Evolutionary conservation across 2,888 invertebrate genomes (phyloP).

Genomic region (Metallyticus violacea): DNA sequence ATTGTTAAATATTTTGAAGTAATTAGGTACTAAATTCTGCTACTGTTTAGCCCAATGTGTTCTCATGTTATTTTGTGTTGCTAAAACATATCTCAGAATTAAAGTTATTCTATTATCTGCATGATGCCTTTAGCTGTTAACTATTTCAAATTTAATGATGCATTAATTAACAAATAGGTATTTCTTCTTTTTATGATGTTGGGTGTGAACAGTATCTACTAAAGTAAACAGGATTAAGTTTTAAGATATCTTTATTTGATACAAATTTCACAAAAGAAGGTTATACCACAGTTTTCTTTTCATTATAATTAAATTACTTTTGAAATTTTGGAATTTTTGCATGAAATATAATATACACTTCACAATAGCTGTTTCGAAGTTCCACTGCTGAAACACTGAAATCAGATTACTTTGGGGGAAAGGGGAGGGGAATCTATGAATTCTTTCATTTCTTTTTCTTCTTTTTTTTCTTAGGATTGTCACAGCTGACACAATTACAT

Average conservation of each 20-base stretch:
- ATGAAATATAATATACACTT: conserved; percentile 9
- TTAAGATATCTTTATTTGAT: conserved; percentile 17
- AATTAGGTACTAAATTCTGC: no score
- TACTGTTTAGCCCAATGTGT: no score
- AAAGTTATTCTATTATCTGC: no score
- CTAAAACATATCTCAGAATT: no score
- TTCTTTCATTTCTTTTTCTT: conserved; percentile 8
- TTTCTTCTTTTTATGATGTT: no score
- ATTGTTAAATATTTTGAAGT: no score
- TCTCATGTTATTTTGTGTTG: no score
- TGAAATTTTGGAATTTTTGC: conserved; percentile 13
- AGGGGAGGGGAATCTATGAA: background rate
- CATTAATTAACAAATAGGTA: no score
- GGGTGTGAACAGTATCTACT: no score
- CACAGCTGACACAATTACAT: conserved; percentile 32
- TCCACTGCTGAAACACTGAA: conserved; percentile 13
- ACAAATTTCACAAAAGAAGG: conserved; percentile 31
- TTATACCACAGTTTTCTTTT: conserved; percentile 18
- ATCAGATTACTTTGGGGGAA: background rate
- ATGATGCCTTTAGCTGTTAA: no score
- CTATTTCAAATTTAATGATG: no score
- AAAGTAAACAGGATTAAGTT: no score
- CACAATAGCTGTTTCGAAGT: conserved; percentile 14
- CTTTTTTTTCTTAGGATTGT: conserved; percentile 29
- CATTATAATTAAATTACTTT: conserved; percentile 5